Evolutionary conservation across 2,797 vertebrate genomes (phyloP).

Genomic region (Malurus leucopterus): DNA sequence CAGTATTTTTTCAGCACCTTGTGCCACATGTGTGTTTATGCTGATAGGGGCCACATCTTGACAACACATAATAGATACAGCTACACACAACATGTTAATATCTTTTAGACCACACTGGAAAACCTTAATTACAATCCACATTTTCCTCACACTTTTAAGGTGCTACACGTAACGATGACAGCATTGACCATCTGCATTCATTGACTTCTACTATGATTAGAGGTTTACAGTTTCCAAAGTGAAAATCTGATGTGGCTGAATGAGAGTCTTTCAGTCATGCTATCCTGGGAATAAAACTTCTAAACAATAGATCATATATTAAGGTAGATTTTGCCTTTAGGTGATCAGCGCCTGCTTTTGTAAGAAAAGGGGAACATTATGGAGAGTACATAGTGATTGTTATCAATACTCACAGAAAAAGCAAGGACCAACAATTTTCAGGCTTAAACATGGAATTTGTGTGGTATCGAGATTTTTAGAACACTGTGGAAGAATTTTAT

Average conservation of each 20-base stretch:
- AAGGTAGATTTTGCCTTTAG: background rate
- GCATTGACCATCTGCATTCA: background rate
- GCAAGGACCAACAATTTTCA: background rate
- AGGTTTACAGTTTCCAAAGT: background rate
- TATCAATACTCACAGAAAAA: background rate
- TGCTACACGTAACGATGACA: background rate
- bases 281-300: background rate
- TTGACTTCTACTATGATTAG: background rate
- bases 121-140: background rate
- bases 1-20: background rate
- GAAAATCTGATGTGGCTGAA: background rate
- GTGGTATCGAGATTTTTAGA: background rate
- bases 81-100: background rate
- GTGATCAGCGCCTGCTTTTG: background rate
- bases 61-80: background rate
- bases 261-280: background rate
- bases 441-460: background rate
- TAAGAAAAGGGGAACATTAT: background rate
- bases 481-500: background rate
- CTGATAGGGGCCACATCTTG: background rate
- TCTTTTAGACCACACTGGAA: background rate
- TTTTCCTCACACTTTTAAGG: background rate
- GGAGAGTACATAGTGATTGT: accelerated
- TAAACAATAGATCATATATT: background rate
- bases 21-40: background rate